These are phyloP conservation scores for Bolborhynchus lineola DNA, from an alignment of 2,113 vertebrate genomes.

Conservation along the genomic window DNA sequence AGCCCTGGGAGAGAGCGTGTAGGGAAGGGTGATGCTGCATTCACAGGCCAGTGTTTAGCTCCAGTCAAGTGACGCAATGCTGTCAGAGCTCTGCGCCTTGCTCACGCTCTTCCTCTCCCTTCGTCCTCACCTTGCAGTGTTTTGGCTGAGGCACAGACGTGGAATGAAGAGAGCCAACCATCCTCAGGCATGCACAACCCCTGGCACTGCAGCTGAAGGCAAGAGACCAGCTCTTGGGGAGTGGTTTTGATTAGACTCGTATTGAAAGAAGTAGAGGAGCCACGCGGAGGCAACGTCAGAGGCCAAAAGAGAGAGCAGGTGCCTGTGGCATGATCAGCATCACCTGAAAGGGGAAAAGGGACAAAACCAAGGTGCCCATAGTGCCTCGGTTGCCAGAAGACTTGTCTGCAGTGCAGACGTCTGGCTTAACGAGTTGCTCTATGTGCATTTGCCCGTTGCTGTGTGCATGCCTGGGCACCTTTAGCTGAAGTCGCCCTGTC, in stretches of 20 bases:
- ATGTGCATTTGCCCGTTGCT: not conserved
- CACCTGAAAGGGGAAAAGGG: not conserved
- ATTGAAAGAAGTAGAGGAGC: not conserved
- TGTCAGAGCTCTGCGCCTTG: not conserved
- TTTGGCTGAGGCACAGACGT: not conserved
- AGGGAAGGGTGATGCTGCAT: not conserved
- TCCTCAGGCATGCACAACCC: rapidly evolving
- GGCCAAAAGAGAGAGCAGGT: not conserved
- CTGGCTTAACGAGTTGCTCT: not conserved
- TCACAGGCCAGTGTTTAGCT: not conserved
- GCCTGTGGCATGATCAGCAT: not conserved
- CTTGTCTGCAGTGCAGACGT: not conserved
- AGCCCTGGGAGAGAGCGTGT: rapidly evolving
- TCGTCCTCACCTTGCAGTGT: not conserved
- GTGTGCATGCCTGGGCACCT: not conserved
- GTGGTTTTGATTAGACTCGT: not conserved
- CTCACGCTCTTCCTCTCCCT: not conserved
- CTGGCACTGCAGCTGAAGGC: not conserved
- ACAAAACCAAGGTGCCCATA: not conserved
- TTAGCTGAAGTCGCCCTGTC: not conserved
- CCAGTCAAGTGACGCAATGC: rapidly evolving
- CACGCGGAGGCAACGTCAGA: not conserved
- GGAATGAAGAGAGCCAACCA: not conserved
- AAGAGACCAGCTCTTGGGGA: not conserved
- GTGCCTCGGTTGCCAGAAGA: not conserved